Conservation (phyloP, 2,888 invertebrate genomes). For the Crepidodera aurea region DNA sequence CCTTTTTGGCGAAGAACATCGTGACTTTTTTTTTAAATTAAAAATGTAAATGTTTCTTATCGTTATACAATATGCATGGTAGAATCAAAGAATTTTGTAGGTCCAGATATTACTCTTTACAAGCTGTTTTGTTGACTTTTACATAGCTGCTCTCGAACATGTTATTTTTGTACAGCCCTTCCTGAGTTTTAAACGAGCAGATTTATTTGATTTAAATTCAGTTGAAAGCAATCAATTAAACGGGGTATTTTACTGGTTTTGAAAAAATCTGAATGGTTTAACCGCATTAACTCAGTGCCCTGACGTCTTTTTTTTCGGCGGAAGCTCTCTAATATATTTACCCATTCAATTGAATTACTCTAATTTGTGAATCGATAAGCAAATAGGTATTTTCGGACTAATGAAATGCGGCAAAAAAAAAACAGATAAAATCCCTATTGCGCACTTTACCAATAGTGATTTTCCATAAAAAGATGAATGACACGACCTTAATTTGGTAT, state of each 20-base stretch:
- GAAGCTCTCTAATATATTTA: neutral
- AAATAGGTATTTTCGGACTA: neutral
- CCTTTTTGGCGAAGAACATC: too few relatives aligned
- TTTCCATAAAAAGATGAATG: slow-evolving; percentile 16
- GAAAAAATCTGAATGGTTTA: neutral
- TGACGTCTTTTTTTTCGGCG: neutral
- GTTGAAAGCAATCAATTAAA: too few relatives aligned
- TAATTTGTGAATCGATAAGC: slow-evolving; percentile 2
- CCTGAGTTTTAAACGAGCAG: neutral
- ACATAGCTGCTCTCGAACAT: too few relatives aligned
- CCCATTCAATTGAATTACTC: neutral
- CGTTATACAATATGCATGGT: too few relatives aligned
- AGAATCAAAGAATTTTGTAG: too few relatives aligned
- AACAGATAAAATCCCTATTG: neutral
- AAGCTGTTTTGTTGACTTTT: slow-evolving; percentile 32
- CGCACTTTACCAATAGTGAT: neutral
- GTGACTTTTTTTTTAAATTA: too few relatives aligned
- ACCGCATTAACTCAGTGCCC: neutral
- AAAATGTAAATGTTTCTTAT: too few relatives aligned
- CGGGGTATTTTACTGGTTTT: too few relatives aligned
- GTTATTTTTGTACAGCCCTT: neutral
- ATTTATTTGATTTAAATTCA: too few relatives aligned
- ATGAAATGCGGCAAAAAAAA: neutral
- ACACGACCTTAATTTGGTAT: slow-evolving; percentile 13
- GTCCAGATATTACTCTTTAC: too few relatives aligned